phyloP scores from a whole-genome alignment of 1,140 invertebrate genomes.

The Drosophila pseudoananassae region DNA sequence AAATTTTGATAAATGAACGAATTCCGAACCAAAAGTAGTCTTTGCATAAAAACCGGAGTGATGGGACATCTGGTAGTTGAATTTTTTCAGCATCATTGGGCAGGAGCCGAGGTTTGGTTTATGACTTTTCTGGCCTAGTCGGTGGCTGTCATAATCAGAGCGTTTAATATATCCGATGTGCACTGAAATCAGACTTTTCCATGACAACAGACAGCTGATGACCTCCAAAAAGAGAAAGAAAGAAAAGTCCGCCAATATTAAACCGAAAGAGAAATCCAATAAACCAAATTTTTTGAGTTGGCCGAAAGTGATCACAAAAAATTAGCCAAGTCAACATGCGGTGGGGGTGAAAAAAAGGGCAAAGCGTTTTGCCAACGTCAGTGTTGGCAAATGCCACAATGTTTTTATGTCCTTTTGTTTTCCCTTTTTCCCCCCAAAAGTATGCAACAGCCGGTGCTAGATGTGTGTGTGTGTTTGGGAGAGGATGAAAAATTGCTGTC shows the following conservation, averaged over 20 bases:
- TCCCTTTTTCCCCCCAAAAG: slow-evolving; percentile 26
- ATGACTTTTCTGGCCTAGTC: slow-evolving; percentile 33
- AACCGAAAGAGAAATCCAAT: slow-evolving; percentile 19
- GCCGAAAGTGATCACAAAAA: slow-evolving; percentile 41
- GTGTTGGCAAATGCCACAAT: slow-evolving; percentile 18
- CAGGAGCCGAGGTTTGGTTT: slow-evolving; percentile 44
- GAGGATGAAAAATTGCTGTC: slow-evolving; percentile 63
- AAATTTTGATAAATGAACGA: slow-evolving; percentile 71
- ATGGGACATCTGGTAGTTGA: slow-evolving; percentile 51
- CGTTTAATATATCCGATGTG: slow-evolving; percentile 35
- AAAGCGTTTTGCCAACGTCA: slow-evolving; percentile 18
- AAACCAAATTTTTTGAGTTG: slow-evolving; percentile 14
- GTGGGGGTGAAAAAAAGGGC: slow-evolving; percentile 2
- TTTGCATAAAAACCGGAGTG: slow-evolving; percentile 32
- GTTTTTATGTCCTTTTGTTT: slow-evolving; percentile 25
- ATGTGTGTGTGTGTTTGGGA: not conserved
- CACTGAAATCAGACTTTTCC: slow-evolving; percentile 54
- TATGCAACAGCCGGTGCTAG: slow-evolving; percentile 62
- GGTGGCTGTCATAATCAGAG: slow-evolving; percentile 36
- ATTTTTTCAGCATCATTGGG: slow-evolving; percentile 75
- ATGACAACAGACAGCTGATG: slow-evolving; percentile 44
- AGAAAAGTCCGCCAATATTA: not conserved
- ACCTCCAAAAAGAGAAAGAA: slow-evolving; percentile 3
- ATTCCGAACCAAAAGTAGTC: slow-evolving; percentile 20
- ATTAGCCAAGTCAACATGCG: slow-evolving; percentile 52